phyloP scores from a whole-genome alignment of 2,797 vertebrate genomes.

The Micromesistius poutassou region DNA sequence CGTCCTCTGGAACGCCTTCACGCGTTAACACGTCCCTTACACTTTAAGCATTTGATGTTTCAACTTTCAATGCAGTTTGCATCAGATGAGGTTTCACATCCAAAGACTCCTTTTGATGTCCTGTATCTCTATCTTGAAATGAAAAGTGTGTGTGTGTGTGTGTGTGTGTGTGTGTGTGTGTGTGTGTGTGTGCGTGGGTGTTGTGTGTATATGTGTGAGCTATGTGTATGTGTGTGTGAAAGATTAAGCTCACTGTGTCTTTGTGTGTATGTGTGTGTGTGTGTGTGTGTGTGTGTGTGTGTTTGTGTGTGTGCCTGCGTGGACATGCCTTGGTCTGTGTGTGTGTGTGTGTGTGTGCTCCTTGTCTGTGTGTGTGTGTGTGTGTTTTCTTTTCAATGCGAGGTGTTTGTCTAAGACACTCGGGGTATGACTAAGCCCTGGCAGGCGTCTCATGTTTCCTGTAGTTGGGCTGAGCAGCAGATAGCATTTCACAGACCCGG shows the following conservation, averaged over 20 bases:
- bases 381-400: not conserved
- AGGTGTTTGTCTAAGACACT: not conserved
- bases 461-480: conserved; percentile 45
- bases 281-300: too few species aligned
- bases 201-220: not conserved
- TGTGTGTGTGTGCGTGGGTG: too few species aligned
- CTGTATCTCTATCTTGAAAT: too few species aligned
- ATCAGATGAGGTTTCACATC: not conserved
- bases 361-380: not conserved
- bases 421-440: conserved; percentile 57
- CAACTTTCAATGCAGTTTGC: not conserved
- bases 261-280: not conserved
- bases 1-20: not conserved
- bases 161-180: too few species aligned
- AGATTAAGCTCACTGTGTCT: not conserved
- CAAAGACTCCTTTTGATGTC: not conserved
- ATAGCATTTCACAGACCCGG: conserved; percentile 51
- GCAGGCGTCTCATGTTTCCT: conserved; percentile 60
- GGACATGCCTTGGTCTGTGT: not conserved
- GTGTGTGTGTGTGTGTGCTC: not conserved
- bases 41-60: not conserved
- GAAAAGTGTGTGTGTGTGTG: too few species aligned
- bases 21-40: not conserved
- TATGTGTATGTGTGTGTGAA: not conserved
- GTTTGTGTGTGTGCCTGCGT: not conserved